phyloP scores from a whole-genome alignment of 2,113 vertebrate species.

The Geococcyx californianus region DNA sequence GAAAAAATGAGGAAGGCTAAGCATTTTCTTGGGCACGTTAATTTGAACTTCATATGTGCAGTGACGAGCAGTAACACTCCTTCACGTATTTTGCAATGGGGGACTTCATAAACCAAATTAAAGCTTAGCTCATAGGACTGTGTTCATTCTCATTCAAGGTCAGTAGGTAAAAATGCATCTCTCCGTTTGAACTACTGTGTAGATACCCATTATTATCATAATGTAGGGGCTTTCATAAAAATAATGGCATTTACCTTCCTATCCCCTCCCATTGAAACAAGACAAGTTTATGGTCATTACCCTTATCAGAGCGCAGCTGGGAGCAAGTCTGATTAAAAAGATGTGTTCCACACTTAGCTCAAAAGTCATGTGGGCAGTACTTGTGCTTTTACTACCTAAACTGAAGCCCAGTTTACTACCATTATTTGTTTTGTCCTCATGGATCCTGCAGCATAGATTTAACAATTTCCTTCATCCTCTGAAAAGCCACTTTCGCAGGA shows the following conservation, averaged over 20 bases:
- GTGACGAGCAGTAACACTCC: neutral
- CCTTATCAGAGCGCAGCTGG: neutral
- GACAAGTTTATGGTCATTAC: neutral
- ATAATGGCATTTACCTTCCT: neutral
- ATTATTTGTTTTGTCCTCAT: neutral
- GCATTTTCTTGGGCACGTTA: neutral
- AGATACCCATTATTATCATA: neutral
- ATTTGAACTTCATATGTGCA: neutral
- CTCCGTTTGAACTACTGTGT: neutral
- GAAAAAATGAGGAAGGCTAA: neutral
- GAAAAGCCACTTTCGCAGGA: neutral
- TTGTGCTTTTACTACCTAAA: neutral
- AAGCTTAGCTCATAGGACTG: neutral
- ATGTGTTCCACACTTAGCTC: neutral
- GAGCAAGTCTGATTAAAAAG: neutral
- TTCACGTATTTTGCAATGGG: neutral
- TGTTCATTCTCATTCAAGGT: neutral
- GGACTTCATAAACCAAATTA: neutral
- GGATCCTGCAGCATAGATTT: neutral
- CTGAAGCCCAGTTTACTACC: neutral
- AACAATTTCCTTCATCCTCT: neutral
- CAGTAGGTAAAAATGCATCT: neutral
- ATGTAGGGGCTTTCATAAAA: neutral
- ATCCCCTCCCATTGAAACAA: neutral
- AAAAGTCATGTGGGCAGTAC: rapidly evolving